Evolutionary conservation across 2,888 invertebrate species (phyloP).

Genomic region (Pseudeuparius sepicola): DNA sequence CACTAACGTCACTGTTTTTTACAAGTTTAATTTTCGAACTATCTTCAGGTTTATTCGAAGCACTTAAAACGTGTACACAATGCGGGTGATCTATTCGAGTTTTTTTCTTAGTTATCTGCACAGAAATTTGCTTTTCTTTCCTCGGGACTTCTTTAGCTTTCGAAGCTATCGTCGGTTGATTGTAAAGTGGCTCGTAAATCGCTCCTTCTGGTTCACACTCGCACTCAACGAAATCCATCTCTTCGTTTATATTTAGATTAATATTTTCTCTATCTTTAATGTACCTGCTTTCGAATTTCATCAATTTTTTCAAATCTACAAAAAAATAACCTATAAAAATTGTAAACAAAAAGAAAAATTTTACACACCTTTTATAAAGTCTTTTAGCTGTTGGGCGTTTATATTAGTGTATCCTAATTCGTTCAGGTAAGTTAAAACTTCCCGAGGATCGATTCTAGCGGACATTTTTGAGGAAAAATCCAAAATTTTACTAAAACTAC

Average conservation of each 20-base stretch:
- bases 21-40: too few relatives aligned
- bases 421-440: slow-evolving; percentile 64
- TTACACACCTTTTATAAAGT: slow-evolving; percentile 64
- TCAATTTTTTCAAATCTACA: slow-evolving; percentile 57
- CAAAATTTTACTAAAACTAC: slow-evolving; percentile 4
- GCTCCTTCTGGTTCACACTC: background rate
- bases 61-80: slow-evolving; percentile 23
- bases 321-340: slow-evolving; percentile 19
- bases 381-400: slow-evolving; percentile 62
- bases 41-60: too few relatives aligned
- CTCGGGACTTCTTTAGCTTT: slow-evolving; percentile 33
- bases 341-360: slow-evolving; percentile 9
- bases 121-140: slow-evolving; percentile 28
- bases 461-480: slow-evolving; percentile 25
- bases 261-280: slow-evolving; percentile 11
- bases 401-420: slow-evolving; percentile 68
- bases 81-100: slow-evolving; percentile 18
- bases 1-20: too few relatives aligned
- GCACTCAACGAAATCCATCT: background rate
- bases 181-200: slow-evolving; percentile 34
- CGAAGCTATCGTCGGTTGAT: slow-evolving; percentile 37
- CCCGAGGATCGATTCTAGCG: slow-evolving; percentile 54
- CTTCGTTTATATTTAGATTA: background rate
- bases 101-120: slow-evolving; percentile 26
- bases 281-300: slow-evolving; percentile 47